phyloP scores from a whole-genome alignment of 2,113 vertebrate genomes.

The Myrmecophaga tridactyla region DNA sequence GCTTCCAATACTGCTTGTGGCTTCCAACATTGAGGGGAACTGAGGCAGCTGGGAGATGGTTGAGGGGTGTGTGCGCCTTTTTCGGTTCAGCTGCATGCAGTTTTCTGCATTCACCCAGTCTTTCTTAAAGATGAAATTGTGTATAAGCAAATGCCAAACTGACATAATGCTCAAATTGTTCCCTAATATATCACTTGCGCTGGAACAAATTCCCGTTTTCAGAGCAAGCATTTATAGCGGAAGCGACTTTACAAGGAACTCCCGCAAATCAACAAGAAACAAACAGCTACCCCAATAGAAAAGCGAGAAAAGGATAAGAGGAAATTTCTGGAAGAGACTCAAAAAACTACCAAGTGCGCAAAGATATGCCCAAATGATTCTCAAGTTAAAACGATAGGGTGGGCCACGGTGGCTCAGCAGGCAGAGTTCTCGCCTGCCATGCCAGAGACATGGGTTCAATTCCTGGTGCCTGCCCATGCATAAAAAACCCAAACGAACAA shows the following conservation, averaged over 20 bases:
- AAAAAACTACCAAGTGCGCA: not conserved
- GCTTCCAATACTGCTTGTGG: not conserved
- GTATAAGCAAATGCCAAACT: not conserved
- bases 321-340: not conserved
- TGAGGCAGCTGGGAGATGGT: accelerated
- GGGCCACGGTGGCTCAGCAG: too few species aligned
- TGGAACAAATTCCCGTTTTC: not conserved
- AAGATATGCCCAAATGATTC: not conserved
- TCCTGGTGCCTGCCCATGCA: too few species aligned
- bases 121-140: not conserved
- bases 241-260: not conserved
- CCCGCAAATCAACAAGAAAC: not conserved
- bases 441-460: too few species aligned
- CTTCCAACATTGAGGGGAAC: accelerated
- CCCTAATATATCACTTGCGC: not conserved
- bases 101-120: not conserved
- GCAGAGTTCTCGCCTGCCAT: too few species aligned
- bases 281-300: not conserved
- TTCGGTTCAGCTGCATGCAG: too few species aligned
- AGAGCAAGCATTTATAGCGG: not conserved
- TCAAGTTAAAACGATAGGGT: too few species aligned
- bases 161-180: not conserved
- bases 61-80: accelerated
- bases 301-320: not conserved
- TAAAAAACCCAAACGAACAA: too few species aligned